These are phyloP conservation scores for Heliothis subflexa DNA, from an alignment of 1,140 invertebrate genomes.

Conservation along the genomic window DNA sequence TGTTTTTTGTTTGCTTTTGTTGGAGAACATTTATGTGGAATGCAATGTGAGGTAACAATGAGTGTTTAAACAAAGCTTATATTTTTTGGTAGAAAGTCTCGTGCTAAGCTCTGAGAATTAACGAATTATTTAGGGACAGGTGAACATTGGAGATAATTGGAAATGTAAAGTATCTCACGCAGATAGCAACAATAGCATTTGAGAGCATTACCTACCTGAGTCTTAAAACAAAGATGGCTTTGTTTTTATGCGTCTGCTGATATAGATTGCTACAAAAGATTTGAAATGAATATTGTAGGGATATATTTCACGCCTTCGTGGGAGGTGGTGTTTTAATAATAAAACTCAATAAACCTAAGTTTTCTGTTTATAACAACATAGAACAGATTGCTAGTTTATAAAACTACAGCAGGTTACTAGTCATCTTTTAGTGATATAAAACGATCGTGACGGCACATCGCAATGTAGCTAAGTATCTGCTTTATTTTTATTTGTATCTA, in stretches of 20 bases:
- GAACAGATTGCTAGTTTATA: constrained; percentile 72
- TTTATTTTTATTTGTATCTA: too few species aligned
- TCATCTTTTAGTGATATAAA: constrained; percentile 46
- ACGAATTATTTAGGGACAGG: constrained; percentile 63
- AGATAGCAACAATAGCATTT: constrained; percentile 29
- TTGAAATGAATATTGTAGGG: constrained; percentile 32
- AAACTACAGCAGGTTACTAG: not conserved
- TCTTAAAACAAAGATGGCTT: constrained; percentile 69
- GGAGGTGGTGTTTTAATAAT: constrained; percentile 54
- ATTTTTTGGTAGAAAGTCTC: constrained; percentile 61
- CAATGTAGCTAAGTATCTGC: not conserved
- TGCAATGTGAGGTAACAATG: constrained; percentile 54
- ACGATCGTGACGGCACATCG: constrained; percentile 76
- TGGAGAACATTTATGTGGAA: constrained; percentile 57
- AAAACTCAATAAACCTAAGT: not conserved
- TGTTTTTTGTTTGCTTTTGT: constrained; percentile 66
- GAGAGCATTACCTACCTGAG: constrained; percentile 63
- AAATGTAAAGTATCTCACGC: constrained; percentile 23
- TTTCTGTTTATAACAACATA: not conserved
- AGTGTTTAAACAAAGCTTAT: constrained; percentile 53
- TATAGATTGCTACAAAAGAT: constrained; percentile 7
- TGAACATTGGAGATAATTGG: constrained; percentile 63
- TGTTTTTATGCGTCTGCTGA: constrained; percentile 52
- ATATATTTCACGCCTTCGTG: constrained; percentile 55
- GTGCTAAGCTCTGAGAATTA: constrained; percentile 64